Evolutionary conservation across 30 jellyfish, hydroid and myxozoan species (phyloP), one percentile per base, ranked within the genome.

Genomic region (Aurelia coerulea): DNA sequence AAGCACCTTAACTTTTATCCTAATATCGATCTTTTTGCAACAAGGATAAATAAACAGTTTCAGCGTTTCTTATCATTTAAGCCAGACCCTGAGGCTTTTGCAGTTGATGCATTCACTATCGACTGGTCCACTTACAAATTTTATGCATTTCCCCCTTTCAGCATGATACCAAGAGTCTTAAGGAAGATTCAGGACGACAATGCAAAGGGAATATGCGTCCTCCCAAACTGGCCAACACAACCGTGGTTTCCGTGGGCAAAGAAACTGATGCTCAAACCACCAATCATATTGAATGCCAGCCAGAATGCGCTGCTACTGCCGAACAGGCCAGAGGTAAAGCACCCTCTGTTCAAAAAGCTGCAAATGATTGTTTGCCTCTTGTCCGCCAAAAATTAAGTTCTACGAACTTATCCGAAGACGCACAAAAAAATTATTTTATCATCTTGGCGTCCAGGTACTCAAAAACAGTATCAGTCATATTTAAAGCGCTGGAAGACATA

Each of bases 171-270:
- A 19, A 73, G 71, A 41, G 70, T 39, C 50, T 73, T 73, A 2
- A 46, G 59, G 18, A 73, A 73, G 49, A 73, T 73, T 12, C 16
- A 42, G 51, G 17, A 73, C 54, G 84, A 79, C 53, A 18, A 42
- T n/a, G 90, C 81, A 0, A 50, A 63, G 35, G 90, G 90, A 17
- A 64, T 63, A 15, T 41, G 53, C 5, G 65, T 82, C 37, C 17
- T 71, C 4, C 85, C 91, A 9, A 58, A 82, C 5, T 82, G 91
- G 91, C 91, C 91, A 19, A 67, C 91, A 18, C 85, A 82, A 53
- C 51, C 68, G 9, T 82, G 91, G 91, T 82, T 4, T 59, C 77
- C 82, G 1, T 10, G 8, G n/a, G 67, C 46, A 59, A 31, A 7
- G 39, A 42, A 5, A 32, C 18, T 79, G 72, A 32, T 65, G 72